Percentiles rank a stretch among this genome's conserved stretches.
phyloP scores from a whole-genome alignment of 2,113 vertebrate genomes.

The Heliornis fulica region DNA sequence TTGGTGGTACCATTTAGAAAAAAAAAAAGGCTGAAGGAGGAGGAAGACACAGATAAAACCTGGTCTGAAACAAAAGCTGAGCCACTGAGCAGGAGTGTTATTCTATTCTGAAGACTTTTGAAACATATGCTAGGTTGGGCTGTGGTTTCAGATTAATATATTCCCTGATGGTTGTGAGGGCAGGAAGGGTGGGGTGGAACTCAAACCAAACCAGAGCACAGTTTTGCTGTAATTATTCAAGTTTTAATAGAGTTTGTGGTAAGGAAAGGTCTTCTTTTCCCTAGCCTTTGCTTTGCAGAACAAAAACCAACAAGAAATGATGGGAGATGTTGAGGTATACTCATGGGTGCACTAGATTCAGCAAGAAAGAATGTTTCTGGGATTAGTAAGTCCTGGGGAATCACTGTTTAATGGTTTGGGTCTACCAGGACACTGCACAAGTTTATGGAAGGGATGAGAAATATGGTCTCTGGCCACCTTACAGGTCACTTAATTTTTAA shows the following conservation, averaged over 20 bases:
- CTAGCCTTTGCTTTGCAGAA: background rate
- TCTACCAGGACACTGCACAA: background rate
- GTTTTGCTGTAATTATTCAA: background rate
- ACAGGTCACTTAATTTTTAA: slow-evolving; percentile 30
- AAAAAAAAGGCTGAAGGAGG: background rate
- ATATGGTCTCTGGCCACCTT: background rate
- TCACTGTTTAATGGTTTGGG: background rate
- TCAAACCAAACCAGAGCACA: background rate
- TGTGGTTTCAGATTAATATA: slow-evolving; percentile 2
- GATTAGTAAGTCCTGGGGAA: background rate
- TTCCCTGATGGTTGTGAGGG: background rate
- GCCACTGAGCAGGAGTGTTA: background rate
- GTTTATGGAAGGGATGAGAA: background rate
- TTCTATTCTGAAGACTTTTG: background rate
- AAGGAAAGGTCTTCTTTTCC: background rate
- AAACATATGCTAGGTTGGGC: background rate
- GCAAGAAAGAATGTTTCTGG: background rate
- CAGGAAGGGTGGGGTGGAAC: no score
- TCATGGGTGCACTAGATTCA: background rate
- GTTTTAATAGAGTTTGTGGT: background rate
- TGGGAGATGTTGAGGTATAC: fast-evolving
- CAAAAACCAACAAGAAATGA: background rate
- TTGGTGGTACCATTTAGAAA: slow-evolving; percentile 31
- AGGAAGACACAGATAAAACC: slow-evolving; percentile 10
- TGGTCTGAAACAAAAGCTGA: background rate